A percentile compares a stretch with the other conserved stretches of the same genome.
phyloP scores from a whole-genome alignment of 1,140 invertebrate genomes.

The Euschistus heros region DNA sequence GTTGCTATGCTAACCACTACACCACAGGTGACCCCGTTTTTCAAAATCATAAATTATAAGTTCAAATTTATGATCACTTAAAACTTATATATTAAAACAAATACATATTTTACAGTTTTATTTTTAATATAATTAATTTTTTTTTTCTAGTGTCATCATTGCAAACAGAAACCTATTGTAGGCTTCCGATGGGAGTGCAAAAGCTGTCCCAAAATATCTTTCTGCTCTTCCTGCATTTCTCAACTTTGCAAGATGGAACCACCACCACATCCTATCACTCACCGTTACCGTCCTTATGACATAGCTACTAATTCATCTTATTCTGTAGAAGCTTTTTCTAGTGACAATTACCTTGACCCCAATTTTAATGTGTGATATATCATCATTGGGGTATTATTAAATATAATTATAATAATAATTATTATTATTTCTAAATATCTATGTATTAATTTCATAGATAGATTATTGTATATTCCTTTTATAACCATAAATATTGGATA shows the following conservation, averaged over 20 bases:
- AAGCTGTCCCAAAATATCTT: constrained; percentile 44
- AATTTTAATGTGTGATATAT: constrained; percentile 34
- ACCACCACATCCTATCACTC: constrained; percentile 36
- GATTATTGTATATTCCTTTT: too few relatives aligned
- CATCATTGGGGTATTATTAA: not conserved
- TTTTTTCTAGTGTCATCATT: constrained; percentile 48
- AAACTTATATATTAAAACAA: too few relatives aligned
- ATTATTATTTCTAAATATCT: too few relatives aligned
- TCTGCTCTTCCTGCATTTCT: constrained; percentile 39
- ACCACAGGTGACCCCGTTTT: too few relatives aligned
- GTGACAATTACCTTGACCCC: constrained; percentile 42
- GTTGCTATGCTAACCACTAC: too few relatives aligned
- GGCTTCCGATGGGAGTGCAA: constrained; percentile 61
- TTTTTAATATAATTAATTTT: not conserved
- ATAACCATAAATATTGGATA: too few relatives aligned
- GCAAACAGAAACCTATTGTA: constrained; percentile 51
- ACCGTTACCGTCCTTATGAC: constrained; percentile 32
- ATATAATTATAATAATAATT: too few relatives aligned
- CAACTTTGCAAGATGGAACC: constrained; percentile 35
- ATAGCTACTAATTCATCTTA: constrained; percentile 35
- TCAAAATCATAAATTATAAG: too few relatives aligned
- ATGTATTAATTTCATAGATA: too few relatives aligned
- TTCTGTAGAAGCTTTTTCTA: constrained; percentile 35
- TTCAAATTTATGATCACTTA: too few relatives aligned
- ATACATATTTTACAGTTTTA: too few relatives aligned